These are phyloP conservation scores for Ellobius talpinus DNA, from an alignment of 2,113 vertebrate genomes.

Conservation along the genomic window DNA sequence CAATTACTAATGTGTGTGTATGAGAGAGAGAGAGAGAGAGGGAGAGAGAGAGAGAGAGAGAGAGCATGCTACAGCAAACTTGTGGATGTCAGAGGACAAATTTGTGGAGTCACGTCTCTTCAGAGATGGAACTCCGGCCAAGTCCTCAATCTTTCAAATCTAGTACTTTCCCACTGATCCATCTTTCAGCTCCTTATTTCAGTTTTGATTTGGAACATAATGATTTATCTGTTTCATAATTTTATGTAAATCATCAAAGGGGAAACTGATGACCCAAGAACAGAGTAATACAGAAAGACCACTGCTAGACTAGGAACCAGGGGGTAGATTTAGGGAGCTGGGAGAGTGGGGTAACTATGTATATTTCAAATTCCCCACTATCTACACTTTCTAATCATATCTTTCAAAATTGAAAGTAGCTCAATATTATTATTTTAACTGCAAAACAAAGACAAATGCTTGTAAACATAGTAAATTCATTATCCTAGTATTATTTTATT, in stretches of 20 bases:
- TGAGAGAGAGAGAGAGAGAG: background rate
- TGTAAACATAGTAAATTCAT: background rate
- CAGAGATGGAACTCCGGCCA: background rate
- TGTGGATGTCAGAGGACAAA: no score
- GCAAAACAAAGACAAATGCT: background rate
- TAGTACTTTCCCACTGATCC: background rate
- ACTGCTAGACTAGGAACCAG: background rate
- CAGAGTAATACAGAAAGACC: background rate
- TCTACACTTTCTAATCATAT: background rate
- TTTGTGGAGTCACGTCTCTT: no score
- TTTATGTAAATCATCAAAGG: background rate
- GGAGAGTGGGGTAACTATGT: background rate
- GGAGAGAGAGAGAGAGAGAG: background rate
- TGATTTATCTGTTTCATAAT: background rate
- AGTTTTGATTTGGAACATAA: background rate
- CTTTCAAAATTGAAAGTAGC: conserved; percentile 5
- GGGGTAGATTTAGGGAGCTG: background rate
- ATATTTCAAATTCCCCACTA: background rate
- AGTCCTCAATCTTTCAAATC: background rate
- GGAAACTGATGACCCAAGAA: background rate
- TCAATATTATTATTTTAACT: conserved; percentile 19
- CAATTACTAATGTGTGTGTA: background rate
- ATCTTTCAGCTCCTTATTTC: background rate
- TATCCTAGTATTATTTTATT: background rate
- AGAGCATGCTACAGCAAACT: background rate